Conservation (phyloP, 2,797 vertebrate species). For the Dallia pectoralis region DNA sequence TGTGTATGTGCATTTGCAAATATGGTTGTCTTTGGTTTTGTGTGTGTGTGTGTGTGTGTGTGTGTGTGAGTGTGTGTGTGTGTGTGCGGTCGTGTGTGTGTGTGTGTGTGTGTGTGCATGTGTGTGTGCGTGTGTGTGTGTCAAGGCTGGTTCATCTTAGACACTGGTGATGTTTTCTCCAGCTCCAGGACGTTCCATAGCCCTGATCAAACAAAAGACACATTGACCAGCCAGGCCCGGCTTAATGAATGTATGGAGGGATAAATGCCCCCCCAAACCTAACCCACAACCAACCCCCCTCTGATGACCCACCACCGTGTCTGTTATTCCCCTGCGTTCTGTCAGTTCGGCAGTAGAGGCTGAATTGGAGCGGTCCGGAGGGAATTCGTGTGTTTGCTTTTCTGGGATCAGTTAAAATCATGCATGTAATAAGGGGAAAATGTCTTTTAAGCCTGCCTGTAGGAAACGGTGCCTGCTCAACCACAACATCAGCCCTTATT, state of each 20-base stretch:
- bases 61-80: conserved; percentile 6
- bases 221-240: conserved; percentile 32
- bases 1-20: conserved; percentile 25
- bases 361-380: conserved; percentile 44
- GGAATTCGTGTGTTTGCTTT: conserved; percentile 72
- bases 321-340: conserved; percentile 11
- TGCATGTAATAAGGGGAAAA: conserved; percentile 86
- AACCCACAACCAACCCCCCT: conserved; percentile 1
- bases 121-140: conserved; percentile 15
- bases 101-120: conserved; percentile 10
- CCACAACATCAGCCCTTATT: conserved; percentile 85
- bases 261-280: conserved; percentile 7
- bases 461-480: conserved; percentile 84
- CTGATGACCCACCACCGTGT: not conserved
- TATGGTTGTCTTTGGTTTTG: conserved; percentile 7
- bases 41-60: conserved; percentile 10
- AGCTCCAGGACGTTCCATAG: not conserved
- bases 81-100: conserved; percentile 13
- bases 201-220: conserved; percentile 41
- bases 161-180: not conserved
- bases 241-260: conserved; percentile 24
- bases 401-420: conserved; percentile 86
- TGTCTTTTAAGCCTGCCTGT: conserved; percentile 85
- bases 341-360: conserved; percentile 38
- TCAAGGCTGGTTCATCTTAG: not conserved